Conservation (phyloP, 2,797 vertebrate species). For the Discoglossus pictus region DNA sequence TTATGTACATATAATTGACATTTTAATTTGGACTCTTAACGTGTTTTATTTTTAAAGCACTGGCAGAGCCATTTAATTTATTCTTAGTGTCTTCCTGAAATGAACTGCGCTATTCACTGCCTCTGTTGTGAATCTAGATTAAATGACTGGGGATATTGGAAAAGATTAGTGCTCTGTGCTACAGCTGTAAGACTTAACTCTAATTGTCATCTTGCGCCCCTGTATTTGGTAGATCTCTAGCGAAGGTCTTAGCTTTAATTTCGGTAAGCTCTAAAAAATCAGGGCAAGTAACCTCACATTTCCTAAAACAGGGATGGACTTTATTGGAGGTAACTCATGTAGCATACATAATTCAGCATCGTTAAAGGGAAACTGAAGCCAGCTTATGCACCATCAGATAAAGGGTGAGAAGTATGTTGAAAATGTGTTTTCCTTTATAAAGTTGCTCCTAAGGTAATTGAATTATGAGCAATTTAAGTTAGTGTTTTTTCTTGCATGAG, state of each 20-base stretch:
- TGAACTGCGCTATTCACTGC: conserved; percentile 28
- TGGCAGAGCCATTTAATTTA: conserved; percentile 15
- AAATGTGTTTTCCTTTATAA: too few relatives aligned
- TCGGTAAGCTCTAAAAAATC: not conserved
- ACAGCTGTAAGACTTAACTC: conserved; percentile 11
- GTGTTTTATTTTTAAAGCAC: conserved; percentile 27
- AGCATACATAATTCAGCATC: too few relatives aligned
- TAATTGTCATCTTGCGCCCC: conserved; percentile 14
- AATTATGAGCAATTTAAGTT: too few relatives aligned
- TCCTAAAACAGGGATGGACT: not conserved
- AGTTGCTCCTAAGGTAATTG: too few relatives aligned
- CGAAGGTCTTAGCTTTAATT: not conserved
- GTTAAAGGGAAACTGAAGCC: too few relatives aligned
- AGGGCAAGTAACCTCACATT: not conserved
- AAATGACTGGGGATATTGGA: conserved; percentile 32
- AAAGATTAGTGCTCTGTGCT: conserved; percentile 23
- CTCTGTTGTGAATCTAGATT: conserved; percentile 18
- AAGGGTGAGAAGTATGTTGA: too few relatives aligned
- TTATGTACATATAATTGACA: conserved; percentile 21
- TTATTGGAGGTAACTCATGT: too few relatives aligned
- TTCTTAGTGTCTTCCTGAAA: conserved; percentile 11
- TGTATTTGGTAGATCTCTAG: not conserved
- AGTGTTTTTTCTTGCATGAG: too few relatives aligned
- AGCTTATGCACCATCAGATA: too few relatives aligned
- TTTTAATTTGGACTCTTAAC: conserved; percentile 23